Conservation (phyloP, 2,113 vertebrate species). For the Ibidorhyncha struthersii region DNA sequence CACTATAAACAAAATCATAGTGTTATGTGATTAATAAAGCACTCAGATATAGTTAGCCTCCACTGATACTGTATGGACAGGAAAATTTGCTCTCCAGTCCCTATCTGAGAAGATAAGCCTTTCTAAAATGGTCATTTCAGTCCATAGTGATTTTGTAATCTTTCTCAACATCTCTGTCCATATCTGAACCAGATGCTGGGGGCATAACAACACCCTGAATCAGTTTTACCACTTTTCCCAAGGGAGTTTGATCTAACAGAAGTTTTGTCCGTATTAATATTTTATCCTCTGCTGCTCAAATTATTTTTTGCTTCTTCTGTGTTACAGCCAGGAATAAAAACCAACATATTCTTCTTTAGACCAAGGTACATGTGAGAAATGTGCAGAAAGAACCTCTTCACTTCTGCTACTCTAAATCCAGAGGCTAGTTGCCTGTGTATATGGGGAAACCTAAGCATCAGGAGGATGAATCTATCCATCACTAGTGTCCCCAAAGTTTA, state of each 20-base stretch:
- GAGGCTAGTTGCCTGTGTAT: not conserved
- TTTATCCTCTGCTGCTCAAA: not conserved
- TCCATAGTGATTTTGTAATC: not conserved
- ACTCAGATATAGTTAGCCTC: not conserved
- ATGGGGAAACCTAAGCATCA: not conserved
- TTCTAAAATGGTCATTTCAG: not conserved
- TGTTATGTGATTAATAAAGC: no score
- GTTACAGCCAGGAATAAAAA: not conserved
- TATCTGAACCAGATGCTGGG: not conserved
- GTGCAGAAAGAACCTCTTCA: not conserved
- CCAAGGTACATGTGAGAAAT: not conserved
- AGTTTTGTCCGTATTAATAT: not conserved
- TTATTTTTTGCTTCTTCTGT: not conserved
- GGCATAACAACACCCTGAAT: not conserved
- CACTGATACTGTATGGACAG: not conserved
- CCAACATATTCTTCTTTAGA: not conserved
- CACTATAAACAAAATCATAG: not conserved
- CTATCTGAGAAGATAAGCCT: not conserved
- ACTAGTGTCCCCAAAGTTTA: not conserved
- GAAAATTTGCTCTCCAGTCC: not conserved
- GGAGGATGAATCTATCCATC: not conserved
- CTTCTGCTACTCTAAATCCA: not conserved
- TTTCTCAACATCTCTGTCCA: not conserved
- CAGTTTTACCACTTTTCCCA: not conserved
- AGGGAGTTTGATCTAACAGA: not conserved